Evolutionary conservation across 1,140 invertebrate genomes (phyloP).

Genomic region (Cyclina sinensis): DNA sequence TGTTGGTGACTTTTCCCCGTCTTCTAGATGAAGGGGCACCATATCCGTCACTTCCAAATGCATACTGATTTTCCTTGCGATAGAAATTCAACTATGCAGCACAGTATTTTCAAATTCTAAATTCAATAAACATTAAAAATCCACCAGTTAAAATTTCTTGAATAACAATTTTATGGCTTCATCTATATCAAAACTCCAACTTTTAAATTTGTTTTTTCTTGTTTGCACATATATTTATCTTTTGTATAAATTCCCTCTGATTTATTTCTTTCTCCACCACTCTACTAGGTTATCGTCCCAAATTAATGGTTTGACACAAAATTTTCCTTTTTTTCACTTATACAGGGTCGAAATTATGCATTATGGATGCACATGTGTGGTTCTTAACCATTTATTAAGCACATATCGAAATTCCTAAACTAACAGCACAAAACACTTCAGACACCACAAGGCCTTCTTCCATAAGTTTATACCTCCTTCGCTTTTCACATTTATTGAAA

Average conservation of each 20-base stretch:
- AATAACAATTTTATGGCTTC: neutral
- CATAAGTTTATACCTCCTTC: no score
- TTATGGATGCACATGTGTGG: neutral
- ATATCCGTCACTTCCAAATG: neutral
- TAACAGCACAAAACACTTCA: neutral
- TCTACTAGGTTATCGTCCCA: no score
- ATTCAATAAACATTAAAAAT: neutral
- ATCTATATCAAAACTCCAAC: no score
- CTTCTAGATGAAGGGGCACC: neutral
- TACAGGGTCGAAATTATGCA: constrained; percentile 1
- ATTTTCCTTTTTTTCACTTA: neutral
- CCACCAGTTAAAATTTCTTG: neutral
- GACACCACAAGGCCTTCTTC: neutral
- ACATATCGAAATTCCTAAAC: constrained; percentile 16
- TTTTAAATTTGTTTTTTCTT: no score
- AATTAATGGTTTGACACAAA: neutral
- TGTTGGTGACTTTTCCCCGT: constrained; percentile 48
- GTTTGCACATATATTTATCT: no score
- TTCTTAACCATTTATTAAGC: constrained; percentile 1
- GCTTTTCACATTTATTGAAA: constrained; percentile 33
- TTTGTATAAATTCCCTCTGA: no score
- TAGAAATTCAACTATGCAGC: neutral
- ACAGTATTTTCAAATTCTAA: neutral
- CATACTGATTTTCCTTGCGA: neutral
- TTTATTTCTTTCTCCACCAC: no score